These are phyloP conservation scores for Gastrophryne carolinensis DNA, from an alignment of 2,797 vertebrate genomes.

Conservation along the genomic window DNA sequence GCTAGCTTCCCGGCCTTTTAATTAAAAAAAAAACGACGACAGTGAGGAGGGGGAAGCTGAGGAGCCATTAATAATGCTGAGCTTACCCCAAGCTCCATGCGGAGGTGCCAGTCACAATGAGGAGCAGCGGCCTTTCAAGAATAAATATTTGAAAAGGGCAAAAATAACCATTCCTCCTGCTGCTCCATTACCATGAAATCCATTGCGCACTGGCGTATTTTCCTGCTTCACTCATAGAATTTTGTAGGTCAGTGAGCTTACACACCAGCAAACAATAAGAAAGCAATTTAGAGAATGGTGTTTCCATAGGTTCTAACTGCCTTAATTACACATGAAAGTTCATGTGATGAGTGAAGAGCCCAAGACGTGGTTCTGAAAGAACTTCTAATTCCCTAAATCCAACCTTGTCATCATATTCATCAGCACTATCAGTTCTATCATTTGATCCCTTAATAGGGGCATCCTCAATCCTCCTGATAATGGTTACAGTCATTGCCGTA, in stretches of 20 bases:
- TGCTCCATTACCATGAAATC: neutral
- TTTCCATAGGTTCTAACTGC: neutral
- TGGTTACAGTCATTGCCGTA: no score
- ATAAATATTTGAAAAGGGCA: constrained; percentile 30
- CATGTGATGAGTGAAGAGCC: no score
- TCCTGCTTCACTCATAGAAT: neutral
- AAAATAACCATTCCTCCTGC: fast-evolving
- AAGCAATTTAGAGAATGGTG: neutral
- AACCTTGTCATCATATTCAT: no score
- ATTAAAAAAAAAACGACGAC: constrained; percentile 59
- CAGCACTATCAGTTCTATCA: no score
- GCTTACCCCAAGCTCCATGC: constrained; percentile 45
- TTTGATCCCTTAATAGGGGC: no score
- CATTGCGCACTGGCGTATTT: fast-evolving
- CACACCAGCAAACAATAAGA: neutral
- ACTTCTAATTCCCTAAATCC: no score
- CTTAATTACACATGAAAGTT: neutral
- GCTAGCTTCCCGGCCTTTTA: constrained; percentile 58
- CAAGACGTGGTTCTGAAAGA: no score
- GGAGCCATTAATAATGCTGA: constrained; percentile 47
- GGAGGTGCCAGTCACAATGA: constrained; percentile 9
- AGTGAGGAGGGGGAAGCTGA: neutral
- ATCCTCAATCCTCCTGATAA: no score
- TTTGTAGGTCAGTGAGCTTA: neutral
- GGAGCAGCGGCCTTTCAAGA: neutral